A percentile compares a stretch with the other conserved stretches of the same genome.
These are phyloP conservation scores for Rotaria sp. DNA, from an alignment of 2,888 invertebrate species.

Conservation along the genomic window DNA sequence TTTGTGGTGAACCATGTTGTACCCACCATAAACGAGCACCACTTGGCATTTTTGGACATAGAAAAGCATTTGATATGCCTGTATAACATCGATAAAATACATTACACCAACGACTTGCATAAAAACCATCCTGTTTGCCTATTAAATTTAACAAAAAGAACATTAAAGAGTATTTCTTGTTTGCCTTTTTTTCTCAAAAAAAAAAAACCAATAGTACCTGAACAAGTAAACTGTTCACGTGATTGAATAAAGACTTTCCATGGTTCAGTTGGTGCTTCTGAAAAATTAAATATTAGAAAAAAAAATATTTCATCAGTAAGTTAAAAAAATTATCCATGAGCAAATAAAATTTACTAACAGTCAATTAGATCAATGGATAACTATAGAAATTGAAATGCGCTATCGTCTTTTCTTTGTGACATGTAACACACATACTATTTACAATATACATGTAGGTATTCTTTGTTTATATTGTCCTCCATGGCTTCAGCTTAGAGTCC, in stretches of 20 bases:
- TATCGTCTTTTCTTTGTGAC: too few relatives aligned
- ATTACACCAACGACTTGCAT: slow-evolving; percentile 41
- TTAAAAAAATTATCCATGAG: too few relatives aligned
- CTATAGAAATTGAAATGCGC: too few relatives aligned
- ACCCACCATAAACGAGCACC: slow-evolving; percentile 40
- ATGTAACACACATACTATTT: too few relatives aligned
- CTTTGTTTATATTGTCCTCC: too few relatives aligned
- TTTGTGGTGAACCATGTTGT: slow-evolving; percentile 35
- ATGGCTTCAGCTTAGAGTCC: too few relatives aligned
- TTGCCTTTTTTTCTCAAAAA: too few relatives aligned
- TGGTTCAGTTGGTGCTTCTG: slow-evolving; percentile 32
- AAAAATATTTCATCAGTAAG: too few relatives aligned
- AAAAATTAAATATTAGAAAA: not conserved
- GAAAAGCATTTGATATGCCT: slow-evolving; percentile 31
- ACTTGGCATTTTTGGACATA: slow-evolving; percentile 36
- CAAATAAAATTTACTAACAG: too few relatives aligned
- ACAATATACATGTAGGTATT: too few relatives aligned
- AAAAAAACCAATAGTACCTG: too few relatives aligned
- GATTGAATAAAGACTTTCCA: slow-evolving; percentile 40
- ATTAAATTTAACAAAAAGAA: not conserved
- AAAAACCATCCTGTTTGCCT: slow-evolving; percentile 40
- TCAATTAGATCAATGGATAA: too few relatives aligned
- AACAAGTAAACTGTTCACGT: slow-evolving; percentile 39
- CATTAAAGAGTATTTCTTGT: not conserved
- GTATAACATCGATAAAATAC: slow-evolving; percentile 39